Evolutionary conservation across 2,888 invertebrate species (phyloP).

Genomic region (Hirudinaria manillensis): DNA sequence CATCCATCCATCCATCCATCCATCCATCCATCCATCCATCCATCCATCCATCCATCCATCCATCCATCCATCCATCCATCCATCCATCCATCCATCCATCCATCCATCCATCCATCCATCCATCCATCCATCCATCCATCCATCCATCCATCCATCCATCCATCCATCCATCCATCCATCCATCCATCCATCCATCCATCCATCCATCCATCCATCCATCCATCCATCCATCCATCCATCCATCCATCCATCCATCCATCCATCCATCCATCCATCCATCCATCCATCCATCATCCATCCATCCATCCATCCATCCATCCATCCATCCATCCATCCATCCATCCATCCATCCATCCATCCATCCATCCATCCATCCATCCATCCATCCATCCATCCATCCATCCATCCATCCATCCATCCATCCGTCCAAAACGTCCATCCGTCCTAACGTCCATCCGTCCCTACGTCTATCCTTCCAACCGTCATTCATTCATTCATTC

Average conservation of each 20-base stretch:
- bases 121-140: conserved; percentile 17
- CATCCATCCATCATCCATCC: not conserved
- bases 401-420: conserved; percentile 17
- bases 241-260: conserved; percentile 17
- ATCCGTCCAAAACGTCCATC: conserved; percentile 13
- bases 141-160: conserved; percentile 17
- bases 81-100: conserved; percentile 22
- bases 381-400: conserved; percentile 17
- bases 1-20: conserved; percentile 18
- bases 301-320: conserved; percentile 19
- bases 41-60: conserved; percentile 24
- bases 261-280: conserved; percentile 6
- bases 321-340: conserved; percentile 17
- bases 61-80: conserved; percentile 24
- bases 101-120: conserved; percentile 17
- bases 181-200: conserved; percentile 17
- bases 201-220: conserved; percentile 17
- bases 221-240: conserved; percentile 17
- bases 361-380: conserved; percentile 17
- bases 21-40: conserved; percentile 13
- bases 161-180: conserved; percentile 17
- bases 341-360: conserved; percentile 17
- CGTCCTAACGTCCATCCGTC: not conserved
- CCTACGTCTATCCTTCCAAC: not conserved
- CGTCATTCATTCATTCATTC: not conserved